A percentile compares a stretch with the other conserved stretches of the same genome.
phyloP scores from a whole-genome alignment of 2,888 invertebrate genomes.

The Lithophane ornitopus region DNA sequence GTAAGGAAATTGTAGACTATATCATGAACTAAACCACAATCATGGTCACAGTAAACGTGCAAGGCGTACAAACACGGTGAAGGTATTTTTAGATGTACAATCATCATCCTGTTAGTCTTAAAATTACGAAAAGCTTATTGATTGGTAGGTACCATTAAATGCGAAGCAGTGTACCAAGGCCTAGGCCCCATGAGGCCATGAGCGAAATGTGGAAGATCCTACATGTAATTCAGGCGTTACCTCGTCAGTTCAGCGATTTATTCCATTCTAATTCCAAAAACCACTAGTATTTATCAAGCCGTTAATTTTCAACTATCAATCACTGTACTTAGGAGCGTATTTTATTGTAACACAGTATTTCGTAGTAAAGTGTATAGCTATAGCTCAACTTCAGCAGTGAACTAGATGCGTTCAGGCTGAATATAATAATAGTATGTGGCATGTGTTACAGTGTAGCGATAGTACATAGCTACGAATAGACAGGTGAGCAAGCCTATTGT shows the following conservation, averaged over 20 bases:
- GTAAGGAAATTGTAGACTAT: background rate
- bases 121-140: background rate
- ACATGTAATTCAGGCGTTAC: background rate
- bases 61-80: background rate
- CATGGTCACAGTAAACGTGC: conserved; percentile 25
- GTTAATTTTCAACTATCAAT: conserved; percentile 10
- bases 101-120: background rate
- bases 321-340: background rate
- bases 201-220: background rate
- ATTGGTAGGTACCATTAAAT: background rate
- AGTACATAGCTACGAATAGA: background rate
- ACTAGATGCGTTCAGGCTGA: conserved; percentile 26
- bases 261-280: no score
- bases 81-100: background rate
- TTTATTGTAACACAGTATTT: conserved; percentile 20
- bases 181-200: background rate
- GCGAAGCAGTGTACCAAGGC: background rate
- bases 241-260: background rate
- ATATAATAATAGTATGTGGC: background rate
- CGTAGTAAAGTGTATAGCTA: background rate
- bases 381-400: conserved; percentile 30
- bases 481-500: conserved; percentile 4
- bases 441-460: background rate
- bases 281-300: background rate
- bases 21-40: conserved; percentile 34